Evolutionary conservation across 1,140 invertebrate genomes (phyloP).

Genomic region (Aradophagus sp.): DNA sequence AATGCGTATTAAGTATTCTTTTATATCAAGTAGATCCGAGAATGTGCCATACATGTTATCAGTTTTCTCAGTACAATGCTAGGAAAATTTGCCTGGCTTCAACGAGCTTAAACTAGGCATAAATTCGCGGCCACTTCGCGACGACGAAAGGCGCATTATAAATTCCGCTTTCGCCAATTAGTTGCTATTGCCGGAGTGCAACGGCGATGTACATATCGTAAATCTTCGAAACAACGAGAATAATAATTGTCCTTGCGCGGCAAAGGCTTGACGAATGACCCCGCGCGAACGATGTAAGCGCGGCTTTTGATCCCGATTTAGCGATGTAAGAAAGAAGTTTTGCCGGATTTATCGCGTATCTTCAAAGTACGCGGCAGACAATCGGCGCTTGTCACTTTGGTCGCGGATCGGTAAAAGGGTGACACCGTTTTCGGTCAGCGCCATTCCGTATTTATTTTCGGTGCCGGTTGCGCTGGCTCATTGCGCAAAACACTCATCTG

Average conservation of each 20-base stretch:
- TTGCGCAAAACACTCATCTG: slow-evolving; percentile 38
- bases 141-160: slow-evolving; percentile 41
- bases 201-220: slow-evolving; percentile 40
- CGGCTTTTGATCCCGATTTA: slow-evolving; percentile 65
- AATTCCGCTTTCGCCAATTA: slow-evolving; percentile 54
- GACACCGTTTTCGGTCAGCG: slow-evolving; percentile 54
- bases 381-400: slow-evolving; percentile 57
- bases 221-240: slow-evolving; percentile 58
- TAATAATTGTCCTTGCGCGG: slow-evolving; percentile 49
- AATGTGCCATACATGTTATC: no score
- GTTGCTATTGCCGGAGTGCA: slow-evolving; percentile 34
- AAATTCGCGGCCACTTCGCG: slow-evolving; percentile 20
- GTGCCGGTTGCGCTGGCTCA: slow-evolving; percentile 32
- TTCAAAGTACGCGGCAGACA: slow-evolving; percentile 59
- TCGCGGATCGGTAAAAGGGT: slow-evolving; percentile 51
- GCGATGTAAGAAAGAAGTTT: slow-evolving; percentile 49
- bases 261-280: slow-evolving; percentile 49
- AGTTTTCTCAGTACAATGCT: no score
- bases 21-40: no score
- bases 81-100: no score
- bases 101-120: slow-evolving; percentile 35
- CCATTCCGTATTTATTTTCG: slow-evolving; percentile 43
- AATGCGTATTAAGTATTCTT: no score
- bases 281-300: slow-evolving; percentile 30
- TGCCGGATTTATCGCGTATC: slow-evolving; percentile 57